phyloP scores from a whole-genome alignment of 2,113 vertebrate genomes.

The Syngnathus floridae region DNA sequence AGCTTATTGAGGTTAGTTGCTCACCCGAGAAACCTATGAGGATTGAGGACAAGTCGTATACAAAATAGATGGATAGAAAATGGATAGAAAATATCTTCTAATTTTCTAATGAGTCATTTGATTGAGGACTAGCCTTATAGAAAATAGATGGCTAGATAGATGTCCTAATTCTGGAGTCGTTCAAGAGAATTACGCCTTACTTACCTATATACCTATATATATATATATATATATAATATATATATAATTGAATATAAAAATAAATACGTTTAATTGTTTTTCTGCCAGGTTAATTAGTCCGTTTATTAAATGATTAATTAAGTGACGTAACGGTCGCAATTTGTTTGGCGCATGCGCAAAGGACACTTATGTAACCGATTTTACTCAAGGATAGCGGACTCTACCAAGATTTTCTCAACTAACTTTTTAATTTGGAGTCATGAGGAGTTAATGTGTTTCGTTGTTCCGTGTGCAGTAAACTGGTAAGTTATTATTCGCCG shows the following conservation, averaged over 20 bases:
- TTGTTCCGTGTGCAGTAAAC: background rate
- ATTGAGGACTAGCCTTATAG: too few species aligned
- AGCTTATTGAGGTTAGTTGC: background rate
- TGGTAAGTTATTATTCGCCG: background rate
- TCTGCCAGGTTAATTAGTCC: background rate
- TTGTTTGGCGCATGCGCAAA: background rate
- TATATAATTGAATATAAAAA: constrained; percentile 5
- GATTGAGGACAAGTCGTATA: background rate
- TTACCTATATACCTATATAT: too few species aligned
- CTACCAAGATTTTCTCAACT: background rate
- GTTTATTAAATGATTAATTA: background rate
- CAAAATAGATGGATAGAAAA: background rate
- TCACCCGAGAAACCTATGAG: background rate
- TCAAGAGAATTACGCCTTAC: too few species aligned
- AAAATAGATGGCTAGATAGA: too few species aligned
- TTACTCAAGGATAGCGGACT: background rate
- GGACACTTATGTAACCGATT: background rate
- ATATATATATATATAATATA: background rate
- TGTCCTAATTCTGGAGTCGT: too few species aligned
- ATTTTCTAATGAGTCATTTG: too few species aligned
- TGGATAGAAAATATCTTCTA: too few species aligned
- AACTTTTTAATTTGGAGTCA: background rate
- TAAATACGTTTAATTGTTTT: background rate
- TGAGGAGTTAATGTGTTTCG: background rate
- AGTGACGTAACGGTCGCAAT: background rate